A percentile compares a stretch with the other conserved stretches of the same genome.
Conservation (phyloP, 35 echinoderm and acorn worm genomes). For the Hemicentrotus pulcherrimus region DNA sequence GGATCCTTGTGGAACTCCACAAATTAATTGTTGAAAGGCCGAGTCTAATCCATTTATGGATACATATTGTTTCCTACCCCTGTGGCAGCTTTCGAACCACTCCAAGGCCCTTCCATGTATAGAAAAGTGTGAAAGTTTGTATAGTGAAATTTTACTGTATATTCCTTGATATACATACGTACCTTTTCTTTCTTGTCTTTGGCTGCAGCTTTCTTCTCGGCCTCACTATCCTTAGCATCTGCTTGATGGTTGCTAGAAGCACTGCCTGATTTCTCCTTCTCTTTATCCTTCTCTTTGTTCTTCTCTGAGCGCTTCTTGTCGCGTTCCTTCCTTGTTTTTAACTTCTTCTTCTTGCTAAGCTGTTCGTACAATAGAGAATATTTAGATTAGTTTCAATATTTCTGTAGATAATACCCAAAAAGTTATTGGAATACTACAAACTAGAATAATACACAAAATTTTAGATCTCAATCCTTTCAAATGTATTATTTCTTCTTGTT, state of each 20-base stretch:
- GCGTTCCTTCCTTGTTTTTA: conserved; percentile 89
- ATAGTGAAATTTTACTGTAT: too few relatives aligned
- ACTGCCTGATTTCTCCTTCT: conserved; percentile 58
- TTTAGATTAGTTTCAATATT: background rate
- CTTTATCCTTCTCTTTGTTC: conserved; percentile 65
- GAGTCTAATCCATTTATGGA: too few relatives aligned
- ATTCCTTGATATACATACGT: background rate
- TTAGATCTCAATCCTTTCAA: too few relatives aligned
- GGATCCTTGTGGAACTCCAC: too few relatives aligned
- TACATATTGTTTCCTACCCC: too few relatives aligned
- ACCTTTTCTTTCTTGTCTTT: conserved; percentile 72
- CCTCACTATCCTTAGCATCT: conserved; percentile 43
- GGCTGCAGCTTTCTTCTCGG: conserved; percentile 66
- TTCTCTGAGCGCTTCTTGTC: conserved; percentile 89
- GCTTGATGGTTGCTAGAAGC: background rate
- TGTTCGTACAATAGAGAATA: conserved; percentile 47
- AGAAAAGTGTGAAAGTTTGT: too few relatives aligned
- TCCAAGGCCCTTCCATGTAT: too few relatives aligned
- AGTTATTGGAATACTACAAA: background rate
- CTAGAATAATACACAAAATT: background rate
- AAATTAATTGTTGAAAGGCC: too few relatives aligned
- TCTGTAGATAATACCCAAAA: background rate
- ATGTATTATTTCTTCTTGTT: too few relatives aligned
- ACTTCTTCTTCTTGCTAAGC: conserved; percentile 95
- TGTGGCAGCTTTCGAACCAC: too few relatives aligned